Conservation (phyloP, 2,113 vertebrate genomes). For the Esox niger region DNA sequence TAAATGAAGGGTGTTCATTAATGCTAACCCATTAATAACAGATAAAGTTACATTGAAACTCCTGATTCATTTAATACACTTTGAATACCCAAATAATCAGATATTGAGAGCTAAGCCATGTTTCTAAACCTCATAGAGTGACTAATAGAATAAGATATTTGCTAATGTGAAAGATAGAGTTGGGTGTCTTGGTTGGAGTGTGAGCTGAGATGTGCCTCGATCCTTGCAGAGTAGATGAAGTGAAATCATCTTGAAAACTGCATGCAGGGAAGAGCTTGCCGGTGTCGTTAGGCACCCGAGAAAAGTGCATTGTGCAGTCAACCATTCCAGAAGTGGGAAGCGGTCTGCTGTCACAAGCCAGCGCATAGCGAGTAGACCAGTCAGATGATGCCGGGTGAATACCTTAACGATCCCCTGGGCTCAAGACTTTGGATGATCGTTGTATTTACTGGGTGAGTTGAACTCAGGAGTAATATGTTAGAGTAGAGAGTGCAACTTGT, state of each 20-base stretch:
- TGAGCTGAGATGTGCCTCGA: background rate
- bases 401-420: background rate
- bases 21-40: background rate
- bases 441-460: background rate
- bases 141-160: background rate
- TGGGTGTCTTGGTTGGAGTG: background rate
- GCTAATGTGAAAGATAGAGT: background rate
- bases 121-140: background rate
- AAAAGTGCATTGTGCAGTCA: background rate
- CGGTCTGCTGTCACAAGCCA: background rate
- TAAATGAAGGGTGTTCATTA: background rate
- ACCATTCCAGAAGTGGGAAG: background rate
- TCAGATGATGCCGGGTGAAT: background rate
- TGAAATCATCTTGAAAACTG: background rate
- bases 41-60: background rate
- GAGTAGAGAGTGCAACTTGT: background rate
- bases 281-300: background rate
- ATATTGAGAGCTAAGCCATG: background rate
- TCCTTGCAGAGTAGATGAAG: background rate
- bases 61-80: background rate
- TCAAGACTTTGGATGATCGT: conserved; percentile 1
- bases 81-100: too few relatives aligned
- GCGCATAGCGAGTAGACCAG: background rate
- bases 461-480: conserved; percentile 5
- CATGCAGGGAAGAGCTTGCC: background rate